Base-by-base conservation (phyloP, 2,888 invertebrate species). In the Urechis unicinctus region DNA sequence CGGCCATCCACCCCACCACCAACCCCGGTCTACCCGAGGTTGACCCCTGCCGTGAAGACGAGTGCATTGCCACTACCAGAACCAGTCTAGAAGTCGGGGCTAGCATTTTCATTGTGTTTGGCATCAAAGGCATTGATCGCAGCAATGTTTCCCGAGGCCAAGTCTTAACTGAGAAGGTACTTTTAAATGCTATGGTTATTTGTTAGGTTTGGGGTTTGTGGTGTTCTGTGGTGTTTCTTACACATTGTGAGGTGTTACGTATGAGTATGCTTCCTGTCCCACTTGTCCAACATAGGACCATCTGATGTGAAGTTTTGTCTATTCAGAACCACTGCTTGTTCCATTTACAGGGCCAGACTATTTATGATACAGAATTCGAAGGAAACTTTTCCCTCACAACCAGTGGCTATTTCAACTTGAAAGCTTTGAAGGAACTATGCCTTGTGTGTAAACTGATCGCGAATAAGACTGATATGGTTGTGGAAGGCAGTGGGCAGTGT, bases 81-180 rank as follows among this genome's bases (percentile, higher is more conserved):
- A n/a, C 74, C 3, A 58, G 65, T 30, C 48, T 74, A 55, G 70
- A 71, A 53, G 63, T 66, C 0, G 71, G 71, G 1, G 70, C 72
- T 4, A 66, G 66, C 2, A 70, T 74, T 3, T 72, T 70, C 55
- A 69, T 74, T 1, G 69, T 74, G 25, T 67, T 74, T 52, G 74
- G 74, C n/a, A 68, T 74, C 43, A 65, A 64, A 36, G 64, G 63
- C 24, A 59, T 71, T 4, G 61, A 68, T 43, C 46, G 63, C 17
- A 59, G 58, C 3, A 58, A 63, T n/a, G 64, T 64, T 5, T 61
- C 67, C 30, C 59, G 59, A 9, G 68, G 68, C 1, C 72, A 72
- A 56, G 72, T 73, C 3, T 60, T 73, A 53, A 66, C 66, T 42
- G 62, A 68, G 48, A 62, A 66, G 63, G n/a, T n/a, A n/a, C n/a